Conservation (phyloP, 2,113 vertebrate species). For the Gymnocephalus cernua region DNA sequence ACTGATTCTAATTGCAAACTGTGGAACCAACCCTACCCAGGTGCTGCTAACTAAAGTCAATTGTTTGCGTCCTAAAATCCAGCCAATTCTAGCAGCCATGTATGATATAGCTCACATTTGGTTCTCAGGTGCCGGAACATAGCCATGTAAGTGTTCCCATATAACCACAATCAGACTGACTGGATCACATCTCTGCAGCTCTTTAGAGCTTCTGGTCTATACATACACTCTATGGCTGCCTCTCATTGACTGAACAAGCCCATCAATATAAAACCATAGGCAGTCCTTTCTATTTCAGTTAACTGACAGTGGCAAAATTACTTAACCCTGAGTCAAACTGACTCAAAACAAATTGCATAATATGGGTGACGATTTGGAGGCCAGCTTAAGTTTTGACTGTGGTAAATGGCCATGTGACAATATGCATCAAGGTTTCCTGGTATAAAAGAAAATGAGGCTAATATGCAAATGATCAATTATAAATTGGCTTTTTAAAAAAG, state of each 20-base stretch:
- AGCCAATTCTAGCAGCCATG: constrained; percentile 1
- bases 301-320: background rate
- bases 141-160: background rate
- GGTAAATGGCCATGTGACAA: background rate
- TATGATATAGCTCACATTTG: background rate
- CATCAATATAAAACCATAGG: background rate
- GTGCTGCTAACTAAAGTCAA: background rate
- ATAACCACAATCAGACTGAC: background rate
- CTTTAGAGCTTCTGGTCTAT: background rate
- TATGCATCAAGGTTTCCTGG: background rate
- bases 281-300: background rate
- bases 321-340: background rate
- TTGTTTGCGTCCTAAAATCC: background rate
- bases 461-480: background rate
- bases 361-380: background rate
- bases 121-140: background rate
- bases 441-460: background rate
- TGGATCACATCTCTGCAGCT: background rate
- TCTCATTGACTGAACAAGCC: background rate
- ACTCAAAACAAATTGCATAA: background rate
- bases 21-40: background rate
- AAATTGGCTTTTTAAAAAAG: no score
- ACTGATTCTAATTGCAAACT: background rate
- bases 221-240: no score
- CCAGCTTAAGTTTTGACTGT: background rate